phyloP scores from a whole-genome alignment of 1,140 invertebrate species.

The Cepaea nemoralis region DNA sequence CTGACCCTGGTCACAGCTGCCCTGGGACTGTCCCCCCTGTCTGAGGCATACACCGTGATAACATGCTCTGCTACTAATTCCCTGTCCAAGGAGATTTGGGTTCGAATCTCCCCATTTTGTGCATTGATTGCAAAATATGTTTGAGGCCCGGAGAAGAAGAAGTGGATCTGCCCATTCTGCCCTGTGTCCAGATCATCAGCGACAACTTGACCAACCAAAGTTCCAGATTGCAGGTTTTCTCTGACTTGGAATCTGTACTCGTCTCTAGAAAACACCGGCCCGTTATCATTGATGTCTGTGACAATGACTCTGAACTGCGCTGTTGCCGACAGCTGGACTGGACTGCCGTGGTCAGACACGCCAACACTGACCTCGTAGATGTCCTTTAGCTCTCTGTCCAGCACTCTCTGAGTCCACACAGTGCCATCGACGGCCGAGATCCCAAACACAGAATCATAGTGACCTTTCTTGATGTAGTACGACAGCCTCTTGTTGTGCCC shows the following conservation, averaged over 20 bases:
- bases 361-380: conserved; percentile 76
- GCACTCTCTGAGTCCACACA: conserved; percentile 79
- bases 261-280: conserved; percentile 56
- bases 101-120: conserved; percentile 84
- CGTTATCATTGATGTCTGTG: conserved; percentile 88
- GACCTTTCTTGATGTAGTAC: conserved; percentile 78
- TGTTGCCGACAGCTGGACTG: conserved; percentile 78
- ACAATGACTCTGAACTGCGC: conserved; percentile 87
- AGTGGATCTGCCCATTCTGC: conserved; percentile 56
- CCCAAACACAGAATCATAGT: conserved; percentile 77
- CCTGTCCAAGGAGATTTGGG: conserved; percentile 84
- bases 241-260: conserved; percentile 59
- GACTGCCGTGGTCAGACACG: conserved; percentile 60
- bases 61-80: conserved; percentile 85
- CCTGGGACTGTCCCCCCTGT: conserved; percentile 84
- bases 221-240: conserved; percentile 56
- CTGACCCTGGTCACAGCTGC: conserved; percentile 80
- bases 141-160: conserved; percentile 46
- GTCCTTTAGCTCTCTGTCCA: conserved; percentile 86
- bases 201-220: conserved; percentile 54
- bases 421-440: conserved; percentile 85
- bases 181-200: conserved; percentile 60
- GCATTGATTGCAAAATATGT: conserved; percentile 58
- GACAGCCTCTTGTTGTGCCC: conserved; percentile 90
- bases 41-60: conserved; percentile 85